Base-by-base conservation (phyloP, 2,797 vertebrate species). In the Pantherophis vulpinus region DNA sequence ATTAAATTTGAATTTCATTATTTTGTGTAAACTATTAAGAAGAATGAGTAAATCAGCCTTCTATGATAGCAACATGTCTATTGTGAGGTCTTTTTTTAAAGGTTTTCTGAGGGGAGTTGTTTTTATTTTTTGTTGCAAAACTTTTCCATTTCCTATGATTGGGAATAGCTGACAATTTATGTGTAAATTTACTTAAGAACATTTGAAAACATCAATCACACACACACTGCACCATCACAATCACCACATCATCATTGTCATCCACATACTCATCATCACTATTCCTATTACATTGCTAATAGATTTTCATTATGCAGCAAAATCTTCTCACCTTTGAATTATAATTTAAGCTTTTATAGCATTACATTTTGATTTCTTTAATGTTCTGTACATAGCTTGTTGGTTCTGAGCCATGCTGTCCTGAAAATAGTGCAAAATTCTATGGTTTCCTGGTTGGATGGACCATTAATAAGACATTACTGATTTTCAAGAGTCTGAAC, bases 51-150 rank as follows among this genome's bases (percentile, higher is more conserved):
- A 92, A 51, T 56, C 74, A 59, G 58, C 59, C 27, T 83, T 27
- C 87, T 89, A 11, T 91, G 32, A 29, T 23, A 56, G 55, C 12
- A 90, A 86, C 89, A 93, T 87, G 6, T 8, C 4, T n/a, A 3
- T 3, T 56, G 42, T n/a, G 58, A 29, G 29, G 58, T 5, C 4
- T 86, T 74, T 92, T 95, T 93, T 8, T 83, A 42, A 23, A 60
- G 79, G 88, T 86, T 90, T 90, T 25, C 5, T 55, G 16, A 1
- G 14, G 13, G 55, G 3, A 56, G 56, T 56, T 54, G 0, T 90
- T 95, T 87, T 66, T 93, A 94, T 29, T 95, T 89, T 86, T 93
- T 94, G 2, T 5, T 74, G 23, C 3, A 59, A 90, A 94, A 83
- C 54, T 18, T 20, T 93, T 90, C 88, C 25, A 51, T 32, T 86